These are phyloP conservation scores for Tribolium castaneum DNA, from an alignment of 1,140 invertebrate genomes.

Conservation along the genomic window DNA sequence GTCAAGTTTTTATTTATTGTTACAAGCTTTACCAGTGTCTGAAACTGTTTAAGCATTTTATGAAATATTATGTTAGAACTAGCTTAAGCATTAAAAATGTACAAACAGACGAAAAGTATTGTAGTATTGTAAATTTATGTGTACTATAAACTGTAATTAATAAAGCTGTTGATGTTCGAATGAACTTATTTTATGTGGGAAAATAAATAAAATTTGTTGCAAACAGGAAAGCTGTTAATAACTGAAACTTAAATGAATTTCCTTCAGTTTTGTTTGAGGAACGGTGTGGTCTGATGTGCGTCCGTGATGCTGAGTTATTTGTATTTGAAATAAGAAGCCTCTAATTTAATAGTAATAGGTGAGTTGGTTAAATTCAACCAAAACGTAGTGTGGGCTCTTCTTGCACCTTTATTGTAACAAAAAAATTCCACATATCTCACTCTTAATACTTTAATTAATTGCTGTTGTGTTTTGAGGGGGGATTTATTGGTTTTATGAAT, in stretches of 20 bases:
- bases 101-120: background rate
- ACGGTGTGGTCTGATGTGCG: background rate
- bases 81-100: background rate
- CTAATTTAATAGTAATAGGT: background rate
- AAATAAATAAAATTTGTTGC: background rate
- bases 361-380: too few species aligned
- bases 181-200: background rate
- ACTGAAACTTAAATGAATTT: background rate
- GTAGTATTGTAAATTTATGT: background rate
- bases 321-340: too few species aligned
- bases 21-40: background rate
- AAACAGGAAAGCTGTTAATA: slow-evolving; percentile 3
- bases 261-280: background rate
- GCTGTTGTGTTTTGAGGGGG: too few species aligned
- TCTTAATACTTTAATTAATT: too few species aligned
- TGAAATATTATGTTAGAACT: background rate
- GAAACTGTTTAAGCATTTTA: background rate
- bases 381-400: too few species aligned
- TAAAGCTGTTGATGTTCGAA: background rate
- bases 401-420: too few species aligned
- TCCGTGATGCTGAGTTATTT: background rate
- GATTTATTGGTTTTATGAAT: too few species aligned
- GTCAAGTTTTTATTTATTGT: background rate
- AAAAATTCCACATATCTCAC: too few species aligned
- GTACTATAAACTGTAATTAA: background rate